A percentile compares a stretch with the other conserved stretches of the same genome.
These are phyloP conservation scores for Syrmaticus mikado DNA, from an alignment of 2,113 vertebrate species.

Conservation along the genomic window DNA sequence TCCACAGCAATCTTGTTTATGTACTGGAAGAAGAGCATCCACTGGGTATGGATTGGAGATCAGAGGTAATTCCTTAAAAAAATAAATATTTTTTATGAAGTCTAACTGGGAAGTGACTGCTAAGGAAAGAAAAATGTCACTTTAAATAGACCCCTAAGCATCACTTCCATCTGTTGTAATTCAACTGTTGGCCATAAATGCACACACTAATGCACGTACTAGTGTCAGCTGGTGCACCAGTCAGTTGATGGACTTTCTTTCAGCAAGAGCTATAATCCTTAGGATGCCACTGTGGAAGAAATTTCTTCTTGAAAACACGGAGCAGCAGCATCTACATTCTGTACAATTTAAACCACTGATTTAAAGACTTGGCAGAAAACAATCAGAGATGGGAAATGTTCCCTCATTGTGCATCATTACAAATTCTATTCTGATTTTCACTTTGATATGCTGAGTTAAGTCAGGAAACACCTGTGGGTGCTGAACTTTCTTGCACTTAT, in stretches of 20 bases:
- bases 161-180: background rate
- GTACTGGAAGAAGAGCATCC: background rate
- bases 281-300: background rate
- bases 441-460: background rate
- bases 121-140: background rate
- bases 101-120: background rate
- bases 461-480: background rate
- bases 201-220: background rate
- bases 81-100: background rate
- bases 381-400: background rate
- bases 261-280: background rate
- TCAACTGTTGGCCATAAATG: background rate
- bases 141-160: background rate
- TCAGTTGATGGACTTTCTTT: background rate
- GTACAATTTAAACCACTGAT: background rate
- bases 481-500: background rate
- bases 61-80: background rate
- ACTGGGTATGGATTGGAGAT: background rate
- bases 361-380: background rate
- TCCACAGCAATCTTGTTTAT: background rate
- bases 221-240: background rate
- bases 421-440: background rate
- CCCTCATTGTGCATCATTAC: accelerated
- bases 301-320: background rate
- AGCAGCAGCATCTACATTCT: accelerated